These are phyloP conservation scores for Gymnocypris eckloni DNA, from an alignment of 2,797 vertebrate genomes.

Conservation along the genomic window DNA sequence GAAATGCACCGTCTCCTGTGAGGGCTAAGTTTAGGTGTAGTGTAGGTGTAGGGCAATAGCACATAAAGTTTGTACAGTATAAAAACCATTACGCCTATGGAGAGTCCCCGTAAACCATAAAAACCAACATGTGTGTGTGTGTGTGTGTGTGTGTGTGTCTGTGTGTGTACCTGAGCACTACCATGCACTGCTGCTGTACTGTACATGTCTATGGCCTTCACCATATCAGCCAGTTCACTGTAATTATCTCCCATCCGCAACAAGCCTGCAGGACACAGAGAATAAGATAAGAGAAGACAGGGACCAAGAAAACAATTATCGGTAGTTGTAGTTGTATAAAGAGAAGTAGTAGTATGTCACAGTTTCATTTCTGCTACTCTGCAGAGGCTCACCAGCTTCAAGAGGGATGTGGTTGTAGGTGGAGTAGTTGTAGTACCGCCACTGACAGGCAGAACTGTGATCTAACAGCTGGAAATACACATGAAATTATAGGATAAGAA, in stretches of 20 bases:
- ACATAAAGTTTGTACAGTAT: no score
- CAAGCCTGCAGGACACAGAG: conserved; percentile 77
- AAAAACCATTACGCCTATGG: no score
- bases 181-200: conserved; percentile 85
- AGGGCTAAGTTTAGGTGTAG: no score
- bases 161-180: conserved; percentile 86
- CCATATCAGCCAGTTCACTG: conserved; percentile 68
- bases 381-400: conserved; percentile 82
- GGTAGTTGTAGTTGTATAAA: not conserved
- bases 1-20: no score
- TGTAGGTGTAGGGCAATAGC: no score
- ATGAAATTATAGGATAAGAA: conserved; percentile 22
- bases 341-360: not conserved
- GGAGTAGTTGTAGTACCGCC: conserved; percentile 93
- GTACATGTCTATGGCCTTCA: conserved; percentile 85
- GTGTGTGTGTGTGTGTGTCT: not conserved
- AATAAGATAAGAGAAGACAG: not conserved
- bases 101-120: no score
- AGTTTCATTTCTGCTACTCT: not conserved
- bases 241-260: conserved; percentile 93
- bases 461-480: conserved; percentile 77
- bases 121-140: no score
- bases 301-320: conserved; percentile 32
- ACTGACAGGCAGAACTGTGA: conserved; percentile 81
- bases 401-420: conserved; percentile 86